Evolutionary conservation across 2,888 invertebrate genomes (phyloP).

Genomic region (Beris morrisii): DNA sequence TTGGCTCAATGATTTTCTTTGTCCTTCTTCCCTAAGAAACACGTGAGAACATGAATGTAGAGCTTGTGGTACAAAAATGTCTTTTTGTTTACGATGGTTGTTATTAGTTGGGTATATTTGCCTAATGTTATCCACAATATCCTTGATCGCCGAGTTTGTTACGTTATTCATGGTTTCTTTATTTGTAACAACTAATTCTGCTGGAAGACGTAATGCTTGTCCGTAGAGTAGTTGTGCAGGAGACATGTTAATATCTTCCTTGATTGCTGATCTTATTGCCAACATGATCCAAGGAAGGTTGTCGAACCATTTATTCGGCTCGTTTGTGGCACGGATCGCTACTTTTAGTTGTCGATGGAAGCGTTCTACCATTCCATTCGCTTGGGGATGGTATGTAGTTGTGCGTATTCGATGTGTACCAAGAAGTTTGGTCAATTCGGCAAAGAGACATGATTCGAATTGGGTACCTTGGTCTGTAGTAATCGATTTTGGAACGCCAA

Average conservation of each 20-base stretch:
- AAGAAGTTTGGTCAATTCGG: neutral
- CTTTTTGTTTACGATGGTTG: neutral
- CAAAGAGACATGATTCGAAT: neutral
- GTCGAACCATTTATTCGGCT: neutral
- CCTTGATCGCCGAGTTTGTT: neutral
- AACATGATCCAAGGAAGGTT: slow-evolving; percentile 26
- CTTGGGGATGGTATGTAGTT: slow-evolving; percentile 29
- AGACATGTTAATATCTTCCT: too few species aligned
- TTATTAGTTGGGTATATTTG: neutral
- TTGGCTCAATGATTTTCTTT: too few species aligned
- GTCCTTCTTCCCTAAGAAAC: too few species aligned
- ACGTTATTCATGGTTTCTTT: neutral
- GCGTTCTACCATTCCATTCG: slow-evolving; percentile 33
- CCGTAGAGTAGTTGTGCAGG: too few species aligned
- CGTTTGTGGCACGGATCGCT: neutral
- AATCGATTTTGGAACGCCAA: neutral
- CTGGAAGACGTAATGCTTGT: too few species aligned
- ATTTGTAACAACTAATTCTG: neutral
- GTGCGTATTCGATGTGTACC: slow-evolving; percentile 30
- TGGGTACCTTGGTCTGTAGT: slow-evolving; percentile 35
- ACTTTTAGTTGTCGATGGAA: neutral
- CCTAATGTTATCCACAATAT: neutral
- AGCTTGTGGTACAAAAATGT: neutral
- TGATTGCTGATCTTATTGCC: slow-evolving; percentile 28
- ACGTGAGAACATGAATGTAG: too few species aligned